phyloP scores from a whole-genome alignment of 2,888 invertebrate species.

The Philereme transversata region DNA sequence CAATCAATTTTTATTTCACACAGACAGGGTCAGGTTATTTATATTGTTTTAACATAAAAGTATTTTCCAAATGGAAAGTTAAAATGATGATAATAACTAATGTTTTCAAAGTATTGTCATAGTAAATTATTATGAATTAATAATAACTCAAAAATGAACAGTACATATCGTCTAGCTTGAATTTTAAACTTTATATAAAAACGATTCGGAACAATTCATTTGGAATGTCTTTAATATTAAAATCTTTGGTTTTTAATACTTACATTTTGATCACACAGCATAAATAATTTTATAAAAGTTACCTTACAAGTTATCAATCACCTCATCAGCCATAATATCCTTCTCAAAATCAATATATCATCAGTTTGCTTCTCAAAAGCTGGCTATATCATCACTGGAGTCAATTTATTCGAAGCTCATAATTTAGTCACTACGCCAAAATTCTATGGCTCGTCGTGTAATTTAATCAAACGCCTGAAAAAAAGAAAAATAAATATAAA shows the following conservation, averaged over 20 bases:
- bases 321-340: slow-evolving; percentile 5
- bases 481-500: slow-evolving; percentile 14
- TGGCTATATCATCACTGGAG: slow-evolving; percentile 20
- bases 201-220: slow-evolving; percentile 1
- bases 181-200: too few species aligned
- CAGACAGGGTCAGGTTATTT: too few species aligned
- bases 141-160: too few species aligned
- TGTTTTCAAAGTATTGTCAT: too few species aligned
- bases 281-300: slow-evolving; percentile 4
- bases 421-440: slow-evolving; percentile 8
- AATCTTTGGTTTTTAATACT: slow-evolving; percentile 19
- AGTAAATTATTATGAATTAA: too few species aligned
- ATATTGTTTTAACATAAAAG: too few species aligned
- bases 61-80: too few species aligned
- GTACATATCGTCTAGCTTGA: too few species aligned
- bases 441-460: slow-evolving; percentile 48
- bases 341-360: slow-evolving; percentile 2
- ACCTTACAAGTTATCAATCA: not conserved
- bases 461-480: slow-evolving; percentile 60
- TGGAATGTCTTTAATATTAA: slow-evolving; percentile 21
- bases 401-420: slow-evolving; percentile 30
- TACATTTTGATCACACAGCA: slow-evolving; percentile 3
- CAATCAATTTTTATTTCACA: too few species aligned
- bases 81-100: too few species aligned
- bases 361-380: slow-evolving; percentile 5